phyloP scores from a whole-genome alignment of 2,113 vertebrate genomes.

The Neomonachus schauinslandi region DNA sequence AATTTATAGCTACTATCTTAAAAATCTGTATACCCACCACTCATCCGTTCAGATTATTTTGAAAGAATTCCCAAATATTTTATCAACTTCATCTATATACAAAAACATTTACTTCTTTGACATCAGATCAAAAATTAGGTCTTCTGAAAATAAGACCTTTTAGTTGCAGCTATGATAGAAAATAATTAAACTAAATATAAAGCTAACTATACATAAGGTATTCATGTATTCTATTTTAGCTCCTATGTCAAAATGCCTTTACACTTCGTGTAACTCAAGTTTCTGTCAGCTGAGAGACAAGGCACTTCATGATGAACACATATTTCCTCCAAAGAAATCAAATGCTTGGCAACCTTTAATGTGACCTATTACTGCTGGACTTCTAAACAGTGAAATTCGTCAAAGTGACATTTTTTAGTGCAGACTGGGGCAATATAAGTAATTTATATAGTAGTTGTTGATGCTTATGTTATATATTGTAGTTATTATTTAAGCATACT shows the following conservation, averaged over 20 bases:
- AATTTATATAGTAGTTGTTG: not conserved
- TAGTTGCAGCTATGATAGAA: not conserved
- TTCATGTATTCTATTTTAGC: slow-evolving; percentile 14
- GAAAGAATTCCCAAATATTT: not conserved
- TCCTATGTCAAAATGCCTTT: not conserved
- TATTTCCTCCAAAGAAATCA: slow-evolving; percentile 46
- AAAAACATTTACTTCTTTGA: slow-evolving; percentile 3
- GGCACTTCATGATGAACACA: not conserved
- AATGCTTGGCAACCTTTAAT: not conserved
- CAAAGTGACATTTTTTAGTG: slow-evolving; percentile 18
- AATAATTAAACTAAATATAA: slow-evolving; percentile 13
- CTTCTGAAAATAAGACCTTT: slow-evolving; percentile 13
- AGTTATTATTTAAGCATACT: not conserved
- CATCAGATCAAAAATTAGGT: slow-evolving; percentile 16
- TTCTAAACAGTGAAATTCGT: slow-evolving; percentile 15
- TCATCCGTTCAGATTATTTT: not conserved
- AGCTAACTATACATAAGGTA: not conserved
- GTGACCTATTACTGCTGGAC: not conserved
- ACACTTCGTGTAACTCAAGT: not conserved
- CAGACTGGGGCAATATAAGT: not conserved
- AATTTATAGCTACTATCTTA: not conserved
- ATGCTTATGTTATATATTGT: not conserved
- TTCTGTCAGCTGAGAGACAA: not conserved
- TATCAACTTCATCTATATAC: not conserved
- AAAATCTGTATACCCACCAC: not conserved